phyloP scores from a whole-genome alignment of 2,888 invertebrate species.

The Flexamia atlantica region DNA sequence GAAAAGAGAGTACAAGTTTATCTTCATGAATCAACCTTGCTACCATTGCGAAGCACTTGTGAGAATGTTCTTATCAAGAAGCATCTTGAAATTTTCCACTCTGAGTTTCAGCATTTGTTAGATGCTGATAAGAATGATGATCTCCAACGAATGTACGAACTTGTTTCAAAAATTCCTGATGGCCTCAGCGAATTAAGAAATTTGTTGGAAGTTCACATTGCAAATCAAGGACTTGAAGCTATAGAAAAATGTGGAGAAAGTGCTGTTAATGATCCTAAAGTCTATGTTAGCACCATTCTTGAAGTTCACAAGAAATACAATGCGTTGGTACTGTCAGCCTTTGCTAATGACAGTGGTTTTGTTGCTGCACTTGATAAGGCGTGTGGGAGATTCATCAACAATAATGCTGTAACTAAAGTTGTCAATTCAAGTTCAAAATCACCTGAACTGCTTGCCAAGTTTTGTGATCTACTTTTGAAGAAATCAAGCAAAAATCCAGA shows the following conservation, averaged over 20 bases:
- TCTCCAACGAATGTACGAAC: conserved; percentile 95
- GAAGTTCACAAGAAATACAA: conserved; percentile 99
- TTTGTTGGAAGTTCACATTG: conserved; percentile 95
- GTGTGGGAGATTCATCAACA: conserved; percentile 98
- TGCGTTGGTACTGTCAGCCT: conserved; percentile 94
- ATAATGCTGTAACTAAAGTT: conserved; percentile 95
- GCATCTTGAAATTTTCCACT: conserved; percentile 96
- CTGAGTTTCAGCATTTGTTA: conserved; percentile 94
- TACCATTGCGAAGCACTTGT: conserved; percentile 92
- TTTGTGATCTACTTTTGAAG: conserved; percentile 97
- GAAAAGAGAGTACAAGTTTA: conserved; percentile 95
- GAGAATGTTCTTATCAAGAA: conserved; percentile 97
- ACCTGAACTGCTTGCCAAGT: conserved; percentile 98
- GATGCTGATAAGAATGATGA: conserved; percentile 97
- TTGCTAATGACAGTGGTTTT: conserved; percentile 98
- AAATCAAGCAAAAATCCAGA: conserved; percentile 99
- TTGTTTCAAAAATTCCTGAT: conserved; percentile 95
- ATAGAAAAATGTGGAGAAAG: conserved; percentile 96
- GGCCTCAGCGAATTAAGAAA: conserved; percentile 93
- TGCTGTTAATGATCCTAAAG: conserved; percentile 96
- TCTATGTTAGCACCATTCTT: conserved; percentile 97
- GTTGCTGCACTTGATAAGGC: conserved; percentile 98
- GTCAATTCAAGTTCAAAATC: conserved; percentile 92
- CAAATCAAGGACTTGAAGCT: conserved; percentile 93
- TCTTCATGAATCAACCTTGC: conserved; percentile 95